Evolutionary conservation across 2,797 vertebrate species (phyloP).

Genomic region (Lacerta agilis): DNA sequence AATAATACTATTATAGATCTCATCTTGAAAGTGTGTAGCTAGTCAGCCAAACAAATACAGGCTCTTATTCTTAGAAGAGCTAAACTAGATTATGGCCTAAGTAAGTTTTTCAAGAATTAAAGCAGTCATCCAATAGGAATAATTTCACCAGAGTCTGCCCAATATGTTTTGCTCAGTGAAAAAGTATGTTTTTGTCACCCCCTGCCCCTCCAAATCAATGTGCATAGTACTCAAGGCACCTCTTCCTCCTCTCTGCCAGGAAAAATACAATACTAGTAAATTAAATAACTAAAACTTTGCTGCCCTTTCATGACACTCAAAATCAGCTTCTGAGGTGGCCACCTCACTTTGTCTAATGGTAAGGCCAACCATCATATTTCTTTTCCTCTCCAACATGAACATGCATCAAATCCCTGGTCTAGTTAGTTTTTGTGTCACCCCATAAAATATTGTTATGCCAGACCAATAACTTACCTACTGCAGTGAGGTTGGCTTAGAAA

Average conservation of each 20-base stretch:
- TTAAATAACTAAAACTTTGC: too few species aligned
- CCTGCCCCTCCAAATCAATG: not conserved
- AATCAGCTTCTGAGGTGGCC: not conserved
- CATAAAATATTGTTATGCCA: not conserved
- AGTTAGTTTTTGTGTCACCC: not conserved
- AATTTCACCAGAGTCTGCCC: not conserved
- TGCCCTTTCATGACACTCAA: too few species aligned
- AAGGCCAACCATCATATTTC: not conserved
- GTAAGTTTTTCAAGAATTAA: not conserved
- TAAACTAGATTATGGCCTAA: not conserved
- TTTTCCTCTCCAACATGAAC: not conserved
- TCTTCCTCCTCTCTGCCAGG: not conserved
- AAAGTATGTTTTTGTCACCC: not conserved
- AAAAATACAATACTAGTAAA: not conserved
- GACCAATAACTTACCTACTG: not conserved
- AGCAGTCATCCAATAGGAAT: not conserved
- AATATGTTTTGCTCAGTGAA: not conserved
- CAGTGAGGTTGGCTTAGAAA: not conserved
- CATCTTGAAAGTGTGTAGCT: not conserved
- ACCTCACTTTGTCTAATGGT: too few species aligned
- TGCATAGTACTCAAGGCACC: not conserved
- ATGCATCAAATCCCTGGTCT: not conserved
- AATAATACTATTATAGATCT: not conserved
- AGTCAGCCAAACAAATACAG: not conserved
- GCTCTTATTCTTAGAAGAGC: not conserved